Evolutionary conservation across 2,888 invertebrate species (phyloP).

Genomic region (Drosophila tanythrix): DNA sequence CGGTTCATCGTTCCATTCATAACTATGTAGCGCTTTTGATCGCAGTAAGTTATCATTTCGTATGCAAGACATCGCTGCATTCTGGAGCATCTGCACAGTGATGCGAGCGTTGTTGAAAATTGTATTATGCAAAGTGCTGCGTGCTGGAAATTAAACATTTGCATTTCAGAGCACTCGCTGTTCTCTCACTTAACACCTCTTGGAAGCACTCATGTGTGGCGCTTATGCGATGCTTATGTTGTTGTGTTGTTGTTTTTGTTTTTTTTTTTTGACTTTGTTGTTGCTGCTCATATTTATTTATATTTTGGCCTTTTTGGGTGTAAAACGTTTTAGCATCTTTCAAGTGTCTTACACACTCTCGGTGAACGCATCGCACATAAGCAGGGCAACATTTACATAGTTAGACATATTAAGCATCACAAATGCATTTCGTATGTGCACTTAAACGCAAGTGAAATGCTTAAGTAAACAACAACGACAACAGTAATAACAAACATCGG

Average conservation of each 20-base stretch:
- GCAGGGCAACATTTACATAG: conserved; percentile 76
- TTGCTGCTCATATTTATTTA: conserved; percentile 73
- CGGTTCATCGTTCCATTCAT: conserved; percentile 57
- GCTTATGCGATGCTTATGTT: conserved; percentile 45
- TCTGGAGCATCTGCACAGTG: conserved; percentile 72
- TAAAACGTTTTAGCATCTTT: conserved; percentile 76
- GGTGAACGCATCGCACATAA: conserved; percentile 51
- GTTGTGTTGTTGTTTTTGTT: background rate
- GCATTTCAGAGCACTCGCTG: conserved; percentile 42
- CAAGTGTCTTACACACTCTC: conserved; percentile 58
- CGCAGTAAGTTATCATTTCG: conserved; percentile 69
- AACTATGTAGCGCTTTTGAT: conserved; percentile 69
- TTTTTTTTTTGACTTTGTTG: conserved; percentile 21
- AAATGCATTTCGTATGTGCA: conserved; percentile 57
- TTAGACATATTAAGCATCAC: conserved; percentile 71
- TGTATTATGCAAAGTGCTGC: conserved; percentile 54
- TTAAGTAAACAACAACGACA: conserved; percentile 65
- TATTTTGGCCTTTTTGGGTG: conserved; percentile 71
- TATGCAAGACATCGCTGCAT: conserved; percentile 68
- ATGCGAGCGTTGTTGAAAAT: conserved; percentile 40
- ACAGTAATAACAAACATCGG: conserved; percentile 36
- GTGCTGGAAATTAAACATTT: conserved; percentile 61
- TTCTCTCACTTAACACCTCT: conserved; percentile 71
- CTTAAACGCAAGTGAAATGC: conserved; percentile 71
- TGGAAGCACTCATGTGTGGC: conserved; percentile 69